Percentiles rank a stretch among this genome's conserved stretches.
phyloP scores from a whole-genome alignment of 2,888 invertebrate genomes.

The Ditula angustiorana region DNA sequence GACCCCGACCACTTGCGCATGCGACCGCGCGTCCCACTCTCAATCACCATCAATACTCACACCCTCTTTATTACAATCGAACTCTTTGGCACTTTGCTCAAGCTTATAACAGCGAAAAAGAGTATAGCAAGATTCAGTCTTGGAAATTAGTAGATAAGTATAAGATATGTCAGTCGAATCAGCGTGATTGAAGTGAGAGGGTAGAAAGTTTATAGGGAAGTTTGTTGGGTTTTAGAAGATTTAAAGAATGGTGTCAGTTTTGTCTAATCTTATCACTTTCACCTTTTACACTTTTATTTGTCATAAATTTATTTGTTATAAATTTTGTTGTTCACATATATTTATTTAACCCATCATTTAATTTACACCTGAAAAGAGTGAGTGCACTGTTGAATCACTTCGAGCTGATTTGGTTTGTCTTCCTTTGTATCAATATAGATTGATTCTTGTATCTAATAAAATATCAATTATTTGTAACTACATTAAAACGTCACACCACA shows the following conservation, averaged over 20 bases:
- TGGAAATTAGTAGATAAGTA: conserved; percentile 66
- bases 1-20: conserved; percentile 41
- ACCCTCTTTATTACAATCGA: conserved; percentile 38
- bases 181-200: conserved; percentile 1
- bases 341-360: conserved; percentile 31
- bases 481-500: conserved; percentile 37
- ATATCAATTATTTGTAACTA: conserved; percentile 31
- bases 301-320: too few species aligned
- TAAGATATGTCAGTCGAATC: conserved; percentile 73
- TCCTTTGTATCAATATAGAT: conserved; percentile 14
- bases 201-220: conserved; percentile 1
- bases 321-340: conserved; percentile 4
- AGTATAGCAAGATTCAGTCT: conserved; percentile 67
- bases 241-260: not conserved
- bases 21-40: conserved; percentile 47
- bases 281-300: conserved; percentile 19
- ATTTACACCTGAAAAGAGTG: conserved; percentile 14
- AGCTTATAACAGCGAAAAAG: conserved; percentile 56
- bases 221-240: not conserved
- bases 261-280: conserved; percentile 23
- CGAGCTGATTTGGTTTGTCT: conserved; percentile 14
- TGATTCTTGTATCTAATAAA: conserved; percentile 23
- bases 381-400: conserved; percentile 25
- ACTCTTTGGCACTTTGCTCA: conserved; percentile 38
- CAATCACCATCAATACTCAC: conserved; percentile 43